Evolutionary conservation across 2,797 vertebrate genomes (phyloP).

Genomic region (Caiman crocodilus): DNA sequence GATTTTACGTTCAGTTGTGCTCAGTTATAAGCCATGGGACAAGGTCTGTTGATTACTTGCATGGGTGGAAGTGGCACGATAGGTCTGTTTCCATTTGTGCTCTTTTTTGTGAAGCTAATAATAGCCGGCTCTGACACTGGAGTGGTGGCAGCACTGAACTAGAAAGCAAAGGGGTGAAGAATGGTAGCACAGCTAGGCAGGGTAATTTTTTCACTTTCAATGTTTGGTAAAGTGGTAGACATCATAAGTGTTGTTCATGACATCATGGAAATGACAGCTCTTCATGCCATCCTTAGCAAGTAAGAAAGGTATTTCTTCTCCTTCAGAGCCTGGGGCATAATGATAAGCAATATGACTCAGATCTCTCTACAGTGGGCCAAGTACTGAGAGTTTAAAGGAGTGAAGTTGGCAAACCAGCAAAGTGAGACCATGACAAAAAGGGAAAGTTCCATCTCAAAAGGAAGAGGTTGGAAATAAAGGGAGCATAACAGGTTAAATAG

Average conservation of each 20-base stretch:
- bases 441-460: background rate
- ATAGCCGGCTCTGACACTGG: background rate
- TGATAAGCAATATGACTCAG: background rate
- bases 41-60: background rate
- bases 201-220: background rate
- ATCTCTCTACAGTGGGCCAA: background rate
- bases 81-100: background rate
- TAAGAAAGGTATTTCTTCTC: background rate
- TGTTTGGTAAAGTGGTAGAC: background rate
- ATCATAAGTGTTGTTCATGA: background rate
- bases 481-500: constrained; percentile 70
- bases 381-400: constrained; percentile 29
- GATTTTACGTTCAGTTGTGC: background rate
- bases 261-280: background rate
- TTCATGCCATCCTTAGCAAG: background rate
- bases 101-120: background rate
- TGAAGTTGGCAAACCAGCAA: constrained; percentile 20
- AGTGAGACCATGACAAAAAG: background rate
- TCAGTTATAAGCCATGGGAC: background rate
- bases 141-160: background rate
- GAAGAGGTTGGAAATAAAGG: constrained; percentile 30
- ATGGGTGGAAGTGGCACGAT: background rate
- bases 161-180: background rate
- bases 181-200: background rate
- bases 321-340: constrained; percentile 7